Base-by-base conservation (phyloP, 2,113 vertebrate species). In the Calyptommatus sinebrachiatus region DNA sequence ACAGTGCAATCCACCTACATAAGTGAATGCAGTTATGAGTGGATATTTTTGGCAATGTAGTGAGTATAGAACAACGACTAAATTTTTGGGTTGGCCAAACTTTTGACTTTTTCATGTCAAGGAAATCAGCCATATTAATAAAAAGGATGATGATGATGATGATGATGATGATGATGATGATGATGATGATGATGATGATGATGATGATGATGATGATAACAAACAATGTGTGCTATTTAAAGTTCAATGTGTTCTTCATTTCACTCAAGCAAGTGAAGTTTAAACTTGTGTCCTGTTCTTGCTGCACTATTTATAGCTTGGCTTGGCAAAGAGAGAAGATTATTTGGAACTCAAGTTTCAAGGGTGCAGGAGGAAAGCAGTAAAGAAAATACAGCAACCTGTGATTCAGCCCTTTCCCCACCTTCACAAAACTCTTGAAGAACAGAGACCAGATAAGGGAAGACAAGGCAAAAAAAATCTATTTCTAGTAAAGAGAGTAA, bases 311-410 rank as follows among this genome's bases (percentile, higher is more conserved):
- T 75, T 81, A 70, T 48, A 76, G 50, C 26, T 65, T 60, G 50
- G 31, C 26, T 62, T 76, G 35, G 53, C 66, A 62, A 75, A 41
- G 41, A n/a, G 35, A 46, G 53, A 11, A 62, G 35, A 75, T 76
- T 14, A 46, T 46, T 81, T 76, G 67, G 53, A 81, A 61, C 67
- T 76, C 53, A 29, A 41, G 22, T 74, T 81, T 70, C 57, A 81
- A 48, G 53, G 26, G 35, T 70, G 53, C 69, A 16, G 68, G 72
- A 57, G 26, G 57, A 21, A 45, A 68, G 65, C 53, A 41, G 53
- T 65, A 74, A 61, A 62, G 53, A 75, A 62, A 70, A 81, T 57
- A 31, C 24, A 81, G 73, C 53, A 76, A 35, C n/a, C 31, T 60
- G 31, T 60, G 73, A 48, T 41, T 62, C 67, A 62, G 8, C 46